These are phyloP conservation scores for Dicrurus megarhynchus DNA, from an alignment of 2,113 vertebrate genomes.

Conservation along the genomic window DNA sequence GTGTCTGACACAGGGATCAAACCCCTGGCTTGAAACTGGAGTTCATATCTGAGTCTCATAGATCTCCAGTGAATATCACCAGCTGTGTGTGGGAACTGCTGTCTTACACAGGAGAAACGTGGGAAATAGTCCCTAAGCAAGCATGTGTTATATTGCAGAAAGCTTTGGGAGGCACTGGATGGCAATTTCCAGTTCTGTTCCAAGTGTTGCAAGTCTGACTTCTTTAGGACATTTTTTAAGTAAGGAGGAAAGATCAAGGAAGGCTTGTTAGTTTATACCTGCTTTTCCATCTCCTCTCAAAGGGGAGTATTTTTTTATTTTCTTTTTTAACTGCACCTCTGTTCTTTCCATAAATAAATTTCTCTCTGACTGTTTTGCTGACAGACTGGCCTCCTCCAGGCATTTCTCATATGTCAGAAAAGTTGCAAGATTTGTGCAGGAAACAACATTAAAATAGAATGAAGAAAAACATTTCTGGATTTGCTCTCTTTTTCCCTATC, in stretches of 20 bases:
- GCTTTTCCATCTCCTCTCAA: not conserved
- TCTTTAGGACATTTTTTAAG: not conserved
- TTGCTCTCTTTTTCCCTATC: not conserved
- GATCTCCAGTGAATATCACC: not conserved
- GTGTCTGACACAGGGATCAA: not conserved
- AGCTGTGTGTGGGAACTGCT: not conserved
- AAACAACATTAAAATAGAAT: constrained; percentile 22
- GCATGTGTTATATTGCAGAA: not conserved
- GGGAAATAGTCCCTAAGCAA: not conserved
- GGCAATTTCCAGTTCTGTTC: not conserved
- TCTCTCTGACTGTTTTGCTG: not conserved
- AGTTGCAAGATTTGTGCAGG: not conserved
- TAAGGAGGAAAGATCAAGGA: not conserved
- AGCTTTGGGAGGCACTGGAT: not conserved
- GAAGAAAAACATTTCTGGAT: not conserved
- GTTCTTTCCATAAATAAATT: constrained; percentile 2
- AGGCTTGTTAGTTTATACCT: not conserved
- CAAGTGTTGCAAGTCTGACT: not conserved
- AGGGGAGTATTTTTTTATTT: not conserved
- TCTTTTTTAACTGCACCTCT: not conserved
- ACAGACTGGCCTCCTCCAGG: not conserved
- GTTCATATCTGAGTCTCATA: not conserved
- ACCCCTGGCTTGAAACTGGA: not conserved
- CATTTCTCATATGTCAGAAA: not conserved
- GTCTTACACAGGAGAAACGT: not conserved